Evolutionary conservation across 2,888 invertebrate species (phyloP).

Genomic region (Prenolepis imparis): DNA sequence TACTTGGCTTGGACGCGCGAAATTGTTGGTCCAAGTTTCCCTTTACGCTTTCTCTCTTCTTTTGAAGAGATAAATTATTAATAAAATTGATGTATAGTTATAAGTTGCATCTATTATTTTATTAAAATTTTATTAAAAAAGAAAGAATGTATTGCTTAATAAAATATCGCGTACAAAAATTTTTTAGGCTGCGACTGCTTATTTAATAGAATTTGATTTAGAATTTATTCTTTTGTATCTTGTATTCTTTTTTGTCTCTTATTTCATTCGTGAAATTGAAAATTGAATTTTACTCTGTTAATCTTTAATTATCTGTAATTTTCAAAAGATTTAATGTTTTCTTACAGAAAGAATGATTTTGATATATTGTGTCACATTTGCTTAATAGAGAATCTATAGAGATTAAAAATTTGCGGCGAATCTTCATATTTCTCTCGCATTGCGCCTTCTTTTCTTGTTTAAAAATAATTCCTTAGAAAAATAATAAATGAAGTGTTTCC

Average conservation of each 20-base stretch:
- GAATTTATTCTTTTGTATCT: not conserved
- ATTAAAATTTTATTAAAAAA: no score
- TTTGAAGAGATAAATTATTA: not conserved
- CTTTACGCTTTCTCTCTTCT: not conserved
- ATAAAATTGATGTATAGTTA: not conserved
- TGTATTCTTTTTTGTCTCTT: not conserved
- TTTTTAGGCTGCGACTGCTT: not conserved
- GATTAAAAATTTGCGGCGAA: not conserved
- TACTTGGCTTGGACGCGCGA: constrained; percentile 1
- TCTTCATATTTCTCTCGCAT: not conserved
- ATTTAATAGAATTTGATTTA: not conserved
- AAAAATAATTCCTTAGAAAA: constrained; percentile 43
- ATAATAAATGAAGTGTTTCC: constrained; percentile 62
- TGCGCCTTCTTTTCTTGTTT: not conserved
- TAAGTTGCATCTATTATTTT: not conserved
- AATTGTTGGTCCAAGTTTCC: constrained; percentile 15
- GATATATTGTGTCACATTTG: not conserved
- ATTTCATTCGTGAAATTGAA: not conserved
- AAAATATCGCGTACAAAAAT: not conserved
- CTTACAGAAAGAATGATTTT: not conserved
- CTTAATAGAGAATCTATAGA: constrained; percentile 16
- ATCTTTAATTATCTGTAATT: not conserved
- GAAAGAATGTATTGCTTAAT: no score
- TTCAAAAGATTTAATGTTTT: not conserved
- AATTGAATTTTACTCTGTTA: not conserved